Evolutionary conservation across 2,797 vertebrate genomes (phyloP), one percentile per base, ranked within the genome.

Genomic region (Lagothrix lagotricha): DNA sequence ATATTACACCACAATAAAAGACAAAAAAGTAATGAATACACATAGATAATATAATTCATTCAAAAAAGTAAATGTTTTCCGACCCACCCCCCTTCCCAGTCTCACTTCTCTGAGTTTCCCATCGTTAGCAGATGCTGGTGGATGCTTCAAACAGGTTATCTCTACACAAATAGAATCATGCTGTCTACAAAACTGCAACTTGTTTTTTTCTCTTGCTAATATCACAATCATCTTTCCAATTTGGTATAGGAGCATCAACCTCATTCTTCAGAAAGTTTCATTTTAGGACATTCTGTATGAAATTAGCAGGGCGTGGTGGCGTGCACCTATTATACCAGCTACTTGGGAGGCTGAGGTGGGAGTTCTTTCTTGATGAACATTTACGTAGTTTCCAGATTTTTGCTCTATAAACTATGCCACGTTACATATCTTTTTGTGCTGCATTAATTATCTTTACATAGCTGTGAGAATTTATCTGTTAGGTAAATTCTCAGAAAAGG

Each of bases 401-500:
- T 81, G 36, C 67, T 86, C n/a, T 61, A 22, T 72, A 54, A 84
- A 89, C 20, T 39, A 9, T 52, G n/a, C n/a, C 17, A 36, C 44
- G 19, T 54, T 89, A 44, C 54, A 39, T 77, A 72, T 84, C 48
- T 82, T 58, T 91, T 87, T 48, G 10, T 61, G 22, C 9, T 44
- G 10, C 10, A 4, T 50, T n/a, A 33, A 26, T 88, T 41, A 39
- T 50, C 84, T 95, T 93, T 67, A 50, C 52, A 39, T 75, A 36
- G 52, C 67, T 50, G 7, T 58, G 75, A 57, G 36, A 58, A 58
- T 33, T n/a, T 36, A 52, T 52, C n/a, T 92, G 44, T 81, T 92
- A 50, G 30, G 7, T 36, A 83, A 52, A 72, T 83, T 88, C 48
- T n/a, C 67, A 91, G 83, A 44, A 85, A 96, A 61, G n/a, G 41